Conservation (phyloP, 2,113 vertebrate species). For the Brienomyrus brachyistius region DNA sequence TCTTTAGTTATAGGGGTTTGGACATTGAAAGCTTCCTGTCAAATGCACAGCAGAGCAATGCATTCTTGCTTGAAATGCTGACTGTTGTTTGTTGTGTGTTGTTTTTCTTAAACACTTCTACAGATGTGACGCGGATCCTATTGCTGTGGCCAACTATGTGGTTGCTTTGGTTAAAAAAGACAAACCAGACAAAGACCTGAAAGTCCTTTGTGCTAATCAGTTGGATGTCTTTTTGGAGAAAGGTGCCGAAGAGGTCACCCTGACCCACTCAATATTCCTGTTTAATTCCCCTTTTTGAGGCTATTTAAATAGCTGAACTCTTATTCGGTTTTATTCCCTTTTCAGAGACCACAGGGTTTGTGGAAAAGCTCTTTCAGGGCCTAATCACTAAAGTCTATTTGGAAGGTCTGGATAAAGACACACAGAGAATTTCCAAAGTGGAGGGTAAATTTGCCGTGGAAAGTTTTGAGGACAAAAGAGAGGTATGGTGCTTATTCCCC, state of each 20-base stretch:
- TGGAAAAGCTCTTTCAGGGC: conserved; percentile 96
- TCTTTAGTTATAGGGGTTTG: not conserved
- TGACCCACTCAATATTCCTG: not conserved
- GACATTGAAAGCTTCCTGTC: not conserved
- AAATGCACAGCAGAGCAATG: not conserved
- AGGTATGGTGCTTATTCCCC: conserved; percentile 28
- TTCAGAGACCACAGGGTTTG: conserved; percentile 91
- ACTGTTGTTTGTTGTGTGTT: not conserved
- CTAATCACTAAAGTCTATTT: conserved; percentile 87
- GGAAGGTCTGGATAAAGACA: conserved; percentile 51
- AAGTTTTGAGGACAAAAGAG: conserved; percentile 76
- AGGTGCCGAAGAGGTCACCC: conserved; percentile 60
- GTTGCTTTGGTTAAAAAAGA: conserved; percentile 97
- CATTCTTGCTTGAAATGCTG: not conserved
- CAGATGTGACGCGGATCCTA: conserved; percentile 97
- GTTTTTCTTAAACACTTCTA: not conserved
- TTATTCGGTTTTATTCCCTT: conserved; percentile 34
- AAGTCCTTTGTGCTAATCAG: conserved; percentile 92
- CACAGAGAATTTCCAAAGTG: conserved; percentile 73
- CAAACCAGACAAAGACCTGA: conserved; percentile 92
- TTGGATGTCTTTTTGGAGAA: conserved; percentile 97
- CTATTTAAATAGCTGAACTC: not conserved
- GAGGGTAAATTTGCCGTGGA: conserved; percentile 66
- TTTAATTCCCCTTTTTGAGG: not conserved
- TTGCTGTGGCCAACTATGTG: conserved; percentile 94